Conservation (phyloP, 1,140 invertebrate species). For the Chironomus tepperi region DNA sequence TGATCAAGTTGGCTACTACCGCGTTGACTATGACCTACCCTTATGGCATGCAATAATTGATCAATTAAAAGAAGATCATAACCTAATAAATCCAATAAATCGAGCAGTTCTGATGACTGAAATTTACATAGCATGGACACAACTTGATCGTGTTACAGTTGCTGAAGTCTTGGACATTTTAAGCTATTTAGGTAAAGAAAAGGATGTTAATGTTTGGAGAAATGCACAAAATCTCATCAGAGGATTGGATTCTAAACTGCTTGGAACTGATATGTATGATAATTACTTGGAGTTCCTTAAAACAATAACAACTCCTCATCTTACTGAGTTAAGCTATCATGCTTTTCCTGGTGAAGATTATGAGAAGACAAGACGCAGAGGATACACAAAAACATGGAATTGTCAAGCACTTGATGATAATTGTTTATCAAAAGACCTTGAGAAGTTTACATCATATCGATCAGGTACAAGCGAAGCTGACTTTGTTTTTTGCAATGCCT, state of each 20-base stretch:
- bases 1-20: constrained; percentile 44
- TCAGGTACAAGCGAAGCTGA: background rate
- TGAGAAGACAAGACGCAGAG: background rate
- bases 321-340: background rate
- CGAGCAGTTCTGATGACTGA: constrained; percentile 53
- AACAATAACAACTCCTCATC: background rate
- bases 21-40: constrained; percentile 50
- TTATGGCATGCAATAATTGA: constrained; percentile 45
- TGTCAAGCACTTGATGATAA: background rate
- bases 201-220: background rate
- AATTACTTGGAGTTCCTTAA: background rate
- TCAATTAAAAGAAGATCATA: constrained; percentile 37
- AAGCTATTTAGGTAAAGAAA: background rate
- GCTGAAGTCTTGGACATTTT: background rate
- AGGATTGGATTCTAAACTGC: background rate
- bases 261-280: background rate
- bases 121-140: background rate
- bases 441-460: background rate
- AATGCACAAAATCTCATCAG: background rate
- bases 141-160: background rate
- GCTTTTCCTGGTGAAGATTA: background rate
- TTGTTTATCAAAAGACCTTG: background rate
- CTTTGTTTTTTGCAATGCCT: background rate
- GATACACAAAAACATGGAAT: background rate
- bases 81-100: constrained; percentile 47